Evolutionary conservation across 2,797 vertebrate species (phyloP), one percentile per base, ranked within the genome.

Genomic region (Aeoliscus strigatus): DNA sequence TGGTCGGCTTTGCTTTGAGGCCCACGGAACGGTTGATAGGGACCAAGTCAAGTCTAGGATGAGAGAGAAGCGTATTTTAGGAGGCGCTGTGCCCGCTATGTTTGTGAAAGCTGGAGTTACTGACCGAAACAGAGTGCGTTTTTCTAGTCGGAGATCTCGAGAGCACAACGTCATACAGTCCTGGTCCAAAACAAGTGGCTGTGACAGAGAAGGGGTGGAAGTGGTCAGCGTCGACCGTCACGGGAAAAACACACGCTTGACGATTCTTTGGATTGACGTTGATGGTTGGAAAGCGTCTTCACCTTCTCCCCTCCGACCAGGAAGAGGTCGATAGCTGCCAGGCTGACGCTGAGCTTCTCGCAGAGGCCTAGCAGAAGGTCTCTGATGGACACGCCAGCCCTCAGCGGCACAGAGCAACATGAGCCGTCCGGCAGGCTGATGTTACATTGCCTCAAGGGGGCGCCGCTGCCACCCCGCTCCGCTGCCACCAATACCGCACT

Each of bases 1-100:
- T 99, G 35, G 94, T 99, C 63, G 96, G 95, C 77, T 98, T 99
- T 2, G 96, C 96, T 85, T 99, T 99, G 26, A 99, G 85, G 12
- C 96, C 95, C 66, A 99, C 95, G 0, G 96, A 99, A 30, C 96
- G 91, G 72, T 97, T 97, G 57, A 99, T 99, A 5, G 96, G 96
- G 60, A 99, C 92, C 60, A 99, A 90, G 76, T 99, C 96, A 36
- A 99, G 84, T 74, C 96, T 99, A 66, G 35, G 66, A 55, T 39
- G n/a, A 4, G 16, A 27, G 6, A 53, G 23, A 53, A 21, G 2
- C 26, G 4, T 0, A 0, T 27, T 44, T 6, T 42, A 0, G 28
- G 12, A 12, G 1, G 9, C 3, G 18, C 4, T 25, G n/a, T 23
- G 1, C 11, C 7, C 23, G 18, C n/a, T 2, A 9, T 5, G 7